These are phyloP conservation scores for Aricia artaxerxes DNA, from an alignment of 2,888 invertebrate species.

Conservation along the genomic window DNA sequence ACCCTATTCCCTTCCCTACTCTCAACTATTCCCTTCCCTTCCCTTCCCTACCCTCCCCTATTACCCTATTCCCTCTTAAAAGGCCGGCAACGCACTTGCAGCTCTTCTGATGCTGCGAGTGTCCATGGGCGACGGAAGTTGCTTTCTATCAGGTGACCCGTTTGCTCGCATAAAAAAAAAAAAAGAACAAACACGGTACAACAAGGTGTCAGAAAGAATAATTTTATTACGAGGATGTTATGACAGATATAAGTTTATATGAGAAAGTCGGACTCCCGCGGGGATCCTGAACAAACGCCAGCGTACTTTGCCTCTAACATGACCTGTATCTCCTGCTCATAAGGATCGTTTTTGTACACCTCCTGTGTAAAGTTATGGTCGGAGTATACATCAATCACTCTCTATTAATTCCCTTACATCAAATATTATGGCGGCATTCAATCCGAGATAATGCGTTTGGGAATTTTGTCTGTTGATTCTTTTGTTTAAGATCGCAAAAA, in stretches of 20 bases:
- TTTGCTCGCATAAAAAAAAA: neutral
- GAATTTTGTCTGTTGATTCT: neutral
- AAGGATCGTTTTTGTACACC: neutral
- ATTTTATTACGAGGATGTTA: neutral
- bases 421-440: conserved; percentile 7
- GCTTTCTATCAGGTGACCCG: too few species aligned
- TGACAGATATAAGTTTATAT: conserved; percentile 12
- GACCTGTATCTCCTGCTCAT: neutral
- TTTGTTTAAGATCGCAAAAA: too few species aligned
- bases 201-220: conserved; percentile 6
- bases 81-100: too few species aligned
- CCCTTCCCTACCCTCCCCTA: too few species aligned
- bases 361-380: neutral
- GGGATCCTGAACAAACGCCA: neutral
- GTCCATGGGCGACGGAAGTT: too few species aligned
- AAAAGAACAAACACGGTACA: neutral
- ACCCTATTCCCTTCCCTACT: too few species aligned
- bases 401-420: conserved; percentile 4
- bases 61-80: too few species aligned
- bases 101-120: too few species aligned
- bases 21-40: too few species aligned
- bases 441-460: neutral
- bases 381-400: neutral
- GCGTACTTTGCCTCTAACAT: neutral
- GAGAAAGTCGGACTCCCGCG: conserved; percentile 8